Conservation (phyloP, 2,888 invertebrate species). For the Meiosimyza platycephala region DNA sequence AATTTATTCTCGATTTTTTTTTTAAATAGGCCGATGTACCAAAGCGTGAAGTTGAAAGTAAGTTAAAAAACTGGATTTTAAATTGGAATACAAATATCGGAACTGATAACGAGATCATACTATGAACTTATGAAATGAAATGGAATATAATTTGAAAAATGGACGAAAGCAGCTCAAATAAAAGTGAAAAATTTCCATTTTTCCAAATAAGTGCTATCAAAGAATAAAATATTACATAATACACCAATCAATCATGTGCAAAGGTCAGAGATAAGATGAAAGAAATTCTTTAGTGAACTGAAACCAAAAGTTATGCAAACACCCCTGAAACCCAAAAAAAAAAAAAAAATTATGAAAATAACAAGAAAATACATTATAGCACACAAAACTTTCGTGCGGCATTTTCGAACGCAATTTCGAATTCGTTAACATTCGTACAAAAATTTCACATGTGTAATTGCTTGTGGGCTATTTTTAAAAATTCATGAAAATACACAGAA, state of each 20-base stretch:
- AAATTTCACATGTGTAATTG: constrained; percentile 25
- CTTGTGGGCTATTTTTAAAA: constrained; percentile 46
- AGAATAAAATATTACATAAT: background rate
- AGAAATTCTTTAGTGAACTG: constrained; percentile 11
- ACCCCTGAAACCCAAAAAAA: background rate
- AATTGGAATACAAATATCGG: constrained; percentile 9
- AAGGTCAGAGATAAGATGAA: background rate
- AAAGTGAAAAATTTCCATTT: constrained; percentile 21
- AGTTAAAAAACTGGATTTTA: constrained; percentile 69
- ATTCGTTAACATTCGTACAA: constrained; percentile 27
- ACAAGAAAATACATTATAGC: constrained; percentile 4
- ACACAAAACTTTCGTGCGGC: background rate
- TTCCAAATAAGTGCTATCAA: background rate
- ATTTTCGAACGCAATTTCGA: constrained; percentile 6
- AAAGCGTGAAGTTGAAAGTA: constrained; percentile 90
- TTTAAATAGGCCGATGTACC: constrained; percentile 80
- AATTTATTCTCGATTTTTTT: constrained; percentile 44
- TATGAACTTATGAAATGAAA: constrained; percentile 46
- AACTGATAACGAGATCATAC: constrained; percentile 47
- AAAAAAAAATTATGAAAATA: background rate
- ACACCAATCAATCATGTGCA: background rate
- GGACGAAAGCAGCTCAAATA: constrained; percentile 22
- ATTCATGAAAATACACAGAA: constrained; percentile 18
- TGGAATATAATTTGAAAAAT: constrained; percentile 38
- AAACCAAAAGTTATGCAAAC: constrained; percentile 21